Evolutionary conservation across 2,797 vertebrate species (phyloP).

Genomic region (Lepidocolaptes lacrymiger): DNA sequence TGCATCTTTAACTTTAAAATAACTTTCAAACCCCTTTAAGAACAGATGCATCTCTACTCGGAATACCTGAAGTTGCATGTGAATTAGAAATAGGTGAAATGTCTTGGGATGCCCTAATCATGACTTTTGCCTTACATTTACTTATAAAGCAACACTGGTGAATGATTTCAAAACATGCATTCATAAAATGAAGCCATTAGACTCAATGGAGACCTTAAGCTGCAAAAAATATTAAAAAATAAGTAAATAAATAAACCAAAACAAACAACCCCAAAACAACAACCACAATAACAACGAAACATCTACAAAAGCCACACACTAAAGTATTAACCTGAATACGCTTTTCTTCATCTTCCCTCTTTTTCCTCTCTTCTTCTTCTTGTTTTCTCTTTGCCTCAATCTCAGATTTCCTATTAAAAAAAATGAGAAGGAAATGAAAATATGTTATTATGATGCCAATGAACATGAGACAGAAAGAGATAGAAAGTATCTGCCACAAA

Average conservation of each 20-base stretch:
- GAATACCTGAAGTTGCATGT: not conserved
- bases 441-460: fast-evolving
- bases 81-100: not conserved
- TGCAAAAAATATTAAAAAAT: not conserved
- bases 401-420: constrained; percentile 87
- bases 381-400: constrained; percentile 95
- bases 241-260: not conserved
- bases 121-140: not conserved
- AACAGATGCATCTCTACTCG: not conserved
- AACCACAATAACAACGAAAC: not conserved
- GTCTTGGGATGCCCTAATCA: not conserved
- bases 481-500: not conserved
- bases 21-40: not conserved
- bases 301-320: not conserved
- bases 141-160: not conserved
- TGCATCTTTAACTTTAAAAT: not conserved
- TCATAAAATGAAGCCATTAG: not conserved
- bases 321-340: constrained; percentile 83
- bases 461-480: not conserved
- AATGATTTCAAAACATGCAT: not conserved
- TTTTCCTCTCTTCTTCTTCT: constrained; percentile 94
- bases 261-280: not conserved
- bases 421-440: not conserved
- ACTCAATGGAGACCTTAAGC: not conserved
- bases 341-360: constrained; percentile 90